A percentile compares a stretch with the other conserved stretches of the same genome.
These are phyloP conservation scores for Oceanodroma leucorhoa DNA, from an alignment of 2,797 vertebrate genomes.

Conservation along the genomic window DNA sequence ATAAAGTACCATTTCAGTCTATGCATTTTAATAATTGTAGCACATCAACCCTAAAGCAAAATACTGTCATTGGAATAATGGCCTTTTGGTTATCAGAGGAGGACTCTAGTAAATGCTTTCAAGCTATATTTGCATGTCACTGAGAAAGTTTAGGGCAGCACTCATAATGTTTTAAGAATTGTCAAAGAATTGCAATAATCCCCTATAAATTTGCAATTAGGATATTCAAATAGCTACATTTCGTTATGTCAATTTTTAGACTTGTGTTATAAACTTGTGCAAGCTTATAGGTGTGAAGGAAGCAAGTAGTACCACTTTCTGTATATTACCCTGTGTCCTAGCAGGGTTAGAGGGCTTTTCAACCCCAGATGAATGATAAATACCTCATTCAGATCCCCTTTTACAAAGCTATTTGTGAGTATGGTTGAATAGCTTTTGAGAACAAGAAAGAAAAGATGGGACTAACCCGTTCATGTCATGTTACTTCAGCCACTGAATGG, in stretches of 20 bases:
- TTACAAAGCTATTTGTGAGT: background rate
- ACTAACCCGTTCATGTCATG: background rate
- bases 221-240: background rate
- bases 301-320: background rate
- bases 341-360: background rate
- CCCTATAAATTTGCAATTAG: background rate
- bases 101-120: background rate
- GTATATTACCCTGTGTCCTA: background rate
- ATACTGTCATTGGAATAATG: background rate
- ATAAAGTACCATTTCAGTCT: background rate
- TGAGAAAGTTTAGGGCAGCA: background rate
- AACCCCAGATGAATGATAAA: background rate
- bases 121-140: background rate
- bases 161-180: background rate
- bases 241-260: background rate
- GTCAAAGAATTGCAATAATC: background rate
- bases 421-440: background rate
- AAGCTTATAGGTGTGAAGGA: background rate
- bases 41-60: background rate
- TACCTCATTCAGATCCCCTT: background rate
- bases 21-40: background rate
- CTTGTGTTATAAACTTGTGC: background rate
- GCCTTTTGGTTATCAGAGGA: background rate
- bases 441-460: background rate
- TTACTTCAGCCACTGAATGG: background rate